Evolutionary conservation across 2,113 vertebrate species (phyloP), one percentile per base, ranked within the genome.

Genomic region (Penelope pileata): DNA sequence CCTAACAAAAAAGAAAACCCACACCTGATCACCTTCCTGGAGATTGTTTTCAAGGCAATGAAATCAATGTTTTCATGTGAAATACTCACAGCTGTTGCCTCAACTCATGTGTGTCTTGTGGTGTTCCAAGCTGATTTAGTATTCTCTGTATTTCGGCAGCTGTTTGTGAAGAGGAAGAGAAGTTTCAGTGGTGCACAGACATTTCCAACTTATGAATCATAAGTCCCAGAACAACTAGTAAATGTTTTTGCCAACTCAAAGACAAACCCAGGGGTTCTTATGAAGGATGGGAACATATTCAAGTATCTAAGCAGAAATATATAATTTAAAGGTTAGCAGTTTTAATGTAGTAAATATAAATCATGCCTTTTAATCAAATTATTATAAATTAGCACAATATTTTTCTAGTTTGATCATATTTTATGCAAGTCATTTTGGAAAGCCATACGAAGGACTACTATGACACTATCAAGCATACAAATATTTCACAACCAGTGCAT

Each of bases 101-200:
- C 48, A 99, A 96, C 68, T 99, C 98, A 70, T 97, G 93, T 14
- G 97, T 98, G 94, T 99, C 99, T 91, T 99, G 98, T 62, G 98
- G 98, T 10, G 99, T 98, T 94, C 99, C 99, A 78, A 99, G 98
- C 77, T 98, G 98, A 96, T 98, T 98, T 34, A 99, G 97, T 58
- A 98, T 96, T 91, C 98, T 98, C 94, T 99, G 99, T 96, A 99
- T 98, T 95, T 99, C 99, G 7, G 98, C 98, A 91, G 98, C 99
- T 99, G 97, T 93, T 76, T 87, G 82, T 50, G 74, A 74, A 96
- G 74, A 95, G 29, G 50, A 89, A 94, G 60, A 96, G 69, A 81
- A 64, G 83, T 85, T 68, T 85, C 48, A 89, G 80, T 32, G 29
- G 14, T 8, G n/a, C 36, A 86, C 29, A 82, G n/a, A 86, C 10